Conservation (phyloP, 2,113 vertebrate species). For the Fulmarus glacialis region DNA sequence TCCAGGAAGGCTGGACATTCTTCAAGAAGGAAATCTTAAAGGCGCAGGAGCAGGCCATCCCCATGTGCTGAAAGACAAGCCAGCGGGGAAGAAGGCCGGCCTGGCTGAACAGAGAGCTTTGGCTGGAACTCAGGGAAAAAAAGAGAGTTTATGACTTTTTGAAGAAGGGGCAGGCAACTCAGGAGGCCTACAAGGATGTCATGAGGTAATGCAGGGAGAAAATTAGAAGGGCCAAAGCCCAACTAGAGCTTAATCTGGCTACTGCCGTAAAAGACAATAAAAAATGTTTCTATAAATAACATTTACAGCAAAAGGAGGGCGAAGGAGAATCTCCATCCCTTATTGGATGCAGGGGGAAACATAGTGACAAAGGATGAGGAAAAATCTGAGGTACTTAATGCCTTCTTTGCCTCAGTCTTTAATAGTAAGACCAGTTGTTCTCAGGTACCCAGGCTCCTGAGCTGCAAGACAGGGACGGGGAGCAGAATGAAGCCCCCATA, state of each 20-base stretch:
- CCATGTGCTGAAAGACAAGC: neutral
- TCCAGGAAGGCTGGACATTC: neutral
- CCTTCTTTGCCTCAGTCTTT: neutral
- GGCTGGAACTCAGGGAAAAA: neutral
- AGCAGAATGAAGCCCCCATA: neutral
- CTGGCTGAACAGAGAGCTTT: neutral
- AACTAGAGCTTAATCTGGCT: neutral
- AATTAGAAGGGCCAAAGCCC: neutral
- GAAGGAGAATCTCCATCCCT: neutral
- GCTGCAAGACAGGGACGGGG: too few relatives aligned
- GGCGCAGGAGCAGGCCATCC: neutral
- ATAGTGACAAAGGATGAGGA: neutral
- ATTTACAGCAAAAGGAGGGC: neutral
- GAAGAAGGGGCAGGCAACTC: neutral
- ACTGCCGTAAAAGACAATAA: neutral
- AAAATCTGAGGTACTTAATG: neutral
- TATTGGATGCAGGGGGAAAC: neutral
- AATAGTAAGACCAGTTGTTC: too few relatives aligned
- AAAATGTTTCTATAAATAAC: neutral
- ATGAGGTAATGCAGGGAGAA: neutral
- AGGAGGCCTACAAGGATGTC: neutral
- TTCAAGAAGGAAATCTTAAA: too few relatives aligned
- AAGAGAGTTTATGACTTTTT: neutral
- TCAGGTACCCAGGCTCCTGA: too few relatives aligned
- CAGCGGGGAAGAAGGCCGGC: neutral